Conservation (phyloP, 2,113 vertebrate genomes). For the Nycticebus coucang region DNA sequence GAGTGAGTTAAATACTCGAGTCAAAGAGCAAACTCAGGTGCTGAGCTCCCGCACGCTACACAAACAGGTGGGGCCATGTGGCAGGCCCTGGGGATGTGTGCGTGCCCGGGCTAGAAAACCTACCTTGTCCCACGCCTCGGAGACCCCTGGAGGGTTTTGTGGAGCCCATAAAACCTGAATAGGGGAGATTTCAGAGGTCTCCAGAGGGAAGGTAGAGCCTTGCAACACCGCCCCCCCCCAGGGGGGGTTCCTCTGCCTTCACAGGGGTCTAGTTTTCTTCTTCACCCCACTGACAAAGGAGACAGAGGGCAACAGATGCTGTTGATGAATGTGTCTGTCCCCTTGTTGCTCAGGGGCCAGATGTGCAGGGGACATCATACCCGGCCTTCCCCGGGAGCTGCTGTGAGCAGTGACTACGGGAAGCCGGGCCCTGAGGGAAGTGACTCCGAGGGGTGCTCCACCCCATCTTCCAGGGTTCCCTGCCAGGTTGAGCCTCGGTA, state of each 20-base stretch:
- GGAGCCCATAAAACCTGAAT: neutral
- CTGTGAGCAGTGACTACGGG: accelerated
- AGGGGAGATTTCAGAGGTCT: neutral
- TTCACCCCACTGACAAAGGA: neutral
- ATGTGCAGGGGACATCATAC: accelerated
- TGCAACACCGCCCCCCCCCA: neutral
- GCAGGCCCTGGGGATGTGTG: accelerated
- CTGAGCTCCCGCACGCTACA: neutral
- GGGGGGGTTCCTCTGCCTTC: neutral
- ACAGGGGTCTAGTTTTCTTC: neutral
- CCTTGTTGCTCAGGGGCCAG: neutral
- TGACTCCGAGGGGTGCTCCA: neutral
- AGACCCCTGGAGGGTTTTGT: neutral
- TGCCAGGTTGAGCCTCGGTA: neutral
- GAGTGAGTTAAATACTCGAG: neutral
- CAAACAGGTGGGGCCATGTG: neutral
- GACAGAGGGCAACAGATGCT: accelerated
- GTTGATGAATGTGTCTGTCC: accelerated
- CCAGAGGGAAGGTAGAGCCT: neutral
- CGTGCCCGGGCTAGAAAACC: neutral
- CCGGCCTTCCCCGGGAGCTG: neutral
- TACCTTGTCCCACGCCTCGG: neutral
- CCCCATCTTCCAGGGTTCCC: neutral
- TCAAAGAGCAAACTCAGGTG: neutral
- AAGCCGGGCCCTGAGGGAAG: neutral